phyloP scores from a whole-genome alignment of 2,888 invertebrate genomes.

The Geophilus truncorum region DNA sequence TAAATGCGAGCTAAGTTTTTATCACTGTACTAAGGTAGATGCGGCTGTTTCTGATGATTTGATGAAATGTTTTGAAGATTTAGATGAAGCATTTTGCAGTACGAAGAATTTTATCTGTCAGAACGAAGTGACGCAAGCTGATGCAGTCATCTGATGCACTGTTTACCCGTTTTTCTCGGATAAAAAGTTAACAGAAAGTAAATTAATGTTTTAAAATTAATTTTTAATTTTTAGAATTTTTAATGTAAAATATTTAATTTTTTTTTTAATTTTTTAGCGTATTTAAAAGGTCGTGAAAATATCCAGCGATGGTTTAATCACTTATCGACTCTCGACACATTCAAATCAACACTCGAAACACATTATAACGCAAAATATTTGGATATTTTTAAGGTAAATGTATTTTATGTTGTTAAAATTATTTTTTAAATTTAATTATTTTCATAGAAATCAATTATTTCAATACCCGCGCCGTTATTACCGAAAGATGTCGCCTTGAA shows the following conservation, averaged over 20 bases:
- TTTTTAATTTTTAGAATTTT: background rate
- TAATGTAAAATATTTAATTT: too few relatives aligned
- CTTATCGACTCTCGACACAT: background rate
- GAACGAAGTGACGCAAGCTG: constrained; percentile 62
- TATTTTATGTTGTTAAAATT: background rate
- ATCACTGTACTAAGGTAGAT: background rate
- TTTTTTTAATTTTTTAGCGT: constrained; percentile 6
- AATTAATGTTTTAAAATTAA: background rate
- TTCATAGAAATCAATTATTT: background rate
- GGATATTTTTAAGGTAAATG: constrained; percentile 3
- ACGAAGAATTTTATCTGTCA: constrained; percentile 43
- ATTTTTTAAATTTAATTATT: too few relatives aligned
- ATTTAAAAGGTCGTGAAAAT: background rate
- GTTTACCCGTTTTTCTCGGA: constrained; percentile 62
- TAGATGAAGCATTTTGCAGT: background rate
- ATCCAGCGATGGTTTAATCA: background rate
- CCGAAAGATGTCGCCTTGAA: background rate
- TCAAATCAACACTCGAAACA: background rate
- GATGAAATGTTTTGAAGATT: background rate
- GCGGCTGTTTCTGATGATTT: background rate
- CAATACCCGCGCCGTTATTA: background rate
- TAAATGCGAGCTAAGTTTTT: background rate
- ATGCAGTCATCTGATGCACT: constrained; percentile 67
- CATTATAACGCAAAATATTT: background rate
- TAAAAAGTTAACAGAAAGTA: constrained; percentile 55